These are phyloP conservation scores for Sternarchorhynchus goeldii DNA, from an alignment of 2,797 vertebrate genomes.

Conservation along the genomic window DNA sequence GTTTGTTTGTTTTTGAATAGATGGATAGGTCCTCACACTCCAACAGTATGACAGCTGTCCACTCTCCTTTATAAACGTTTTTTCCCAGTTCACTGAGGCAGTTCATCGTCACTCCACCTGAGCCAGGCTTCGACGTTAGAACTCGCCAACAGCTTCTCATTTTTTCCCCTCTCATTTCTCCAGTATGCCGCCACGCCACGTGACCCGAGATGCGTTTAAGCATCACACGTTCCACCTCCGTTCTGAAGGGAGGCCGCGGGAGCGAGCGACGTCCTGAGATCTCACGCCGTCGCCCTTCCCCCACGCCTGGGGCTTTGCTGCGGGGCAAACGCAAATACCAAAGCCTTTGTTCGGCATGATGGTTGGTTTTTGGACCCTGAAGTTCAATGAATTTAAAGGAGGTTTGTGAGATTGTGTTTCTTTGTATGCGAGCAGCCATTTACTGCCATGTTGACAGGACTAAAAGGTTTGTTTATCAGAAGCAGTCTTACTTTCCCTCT, in stretches of 20 bases:
- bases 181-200: background rate
- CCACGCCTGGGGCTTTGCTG: too few relatives aligned
- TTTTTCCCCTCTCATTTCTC: constrained; percentile 39
- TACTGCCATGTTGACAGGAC: constrained; percentile 51
- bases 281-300: too few relatives aligned
- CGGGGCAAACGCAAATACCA: constrained; percentile 53
- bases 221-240: constrained; percentile 77
- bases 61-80: constrained; percentile 20
- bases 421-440: constrained; percentile 56
- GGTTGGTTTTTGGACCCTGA: constrained; percentile 60
- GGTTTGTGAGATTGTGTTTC: constrained; percentile 62
- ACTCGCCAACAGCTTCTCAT: constrained; percentile 62
- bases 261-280: background rate
- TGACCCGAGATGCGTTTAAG: constrained; percentile 67
- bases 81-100: constrained; percentile 4
- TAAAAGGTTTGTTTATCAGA: background rate
- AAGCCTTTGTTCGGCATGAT: constrained; percentile 65
- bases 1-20: background rate
- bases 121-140: constrained; percentile 46
- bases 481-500: background rate
- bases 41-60: constrained; percentile 15
- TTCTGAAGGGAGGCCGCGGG: constrained; percentile 69
- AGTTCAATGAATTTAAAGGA: constrained; percentile 76
- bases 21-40: constrained; percentile 6
- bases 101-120: constrained; percentile 51